Evolutionary conservation across 2,797 vertebrate genomes (phyloP).

Genomic region (Choloepus didactylus): DNA sequence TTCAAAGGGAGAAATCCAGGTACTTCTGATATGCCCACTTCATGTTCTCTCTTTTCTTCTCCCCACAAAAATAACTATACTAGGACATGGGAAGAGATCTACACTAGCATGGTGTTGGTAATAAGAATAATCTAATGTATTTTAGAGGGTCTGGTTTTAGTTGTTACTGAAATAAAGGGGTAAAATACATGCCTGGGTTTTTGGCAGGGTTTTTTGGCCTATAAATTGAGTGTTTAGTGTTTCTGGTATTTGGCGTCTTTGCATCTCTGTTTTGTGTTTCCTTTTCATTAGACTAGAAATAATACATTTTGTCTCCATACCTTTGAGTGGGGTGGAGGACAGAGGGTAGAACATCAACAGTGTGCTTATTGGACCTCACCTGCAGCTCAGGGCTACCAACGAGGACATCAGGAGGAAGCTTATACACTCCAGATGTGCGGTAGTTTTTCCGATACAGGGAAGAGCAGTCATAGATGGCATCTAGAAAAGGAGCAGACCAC

Average conservation of each 20-base stretch:
- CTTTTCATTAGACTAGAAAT: not conserved
- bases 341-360: not conserved
- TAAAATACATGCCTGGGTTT: not conserved
- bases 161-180: not conserved
- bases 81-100: not conserved
- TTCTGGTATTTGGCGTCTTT: not conserved
- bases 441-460: constrained; percentile 96
- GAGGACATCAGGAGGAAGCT: constrained; percentile 96
- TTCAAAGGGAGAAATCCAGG: not conserved
- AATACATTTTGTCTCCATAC: not conserved
- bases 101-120: not conserved
- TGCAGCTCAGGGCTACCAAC: constrained; percentile 95
- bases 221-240: not conserved
- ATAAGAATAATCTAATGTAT: not conserved
- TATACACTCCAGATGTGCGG: constrained; percentile 96
- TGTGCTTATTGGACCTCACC: constrained; percentile 87
- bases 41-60: not conserved
- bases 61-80: not conserved
- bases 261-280: not conserved
- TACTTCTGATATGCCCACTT: not conserved
- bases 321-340: not conserved
- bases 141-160: not conserved
- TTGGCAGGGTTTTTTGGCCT: too few species aligned
- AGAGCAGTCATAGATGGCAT: constrained; percentile 97
- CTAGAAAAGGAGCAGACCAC: constrained; percentile 85